Evolutionary conservation across 1,140 invertebrate genomes (phyloP), one percentile per base, ranked within the genome.

Genomic region (Dryas iulia): DNA sequence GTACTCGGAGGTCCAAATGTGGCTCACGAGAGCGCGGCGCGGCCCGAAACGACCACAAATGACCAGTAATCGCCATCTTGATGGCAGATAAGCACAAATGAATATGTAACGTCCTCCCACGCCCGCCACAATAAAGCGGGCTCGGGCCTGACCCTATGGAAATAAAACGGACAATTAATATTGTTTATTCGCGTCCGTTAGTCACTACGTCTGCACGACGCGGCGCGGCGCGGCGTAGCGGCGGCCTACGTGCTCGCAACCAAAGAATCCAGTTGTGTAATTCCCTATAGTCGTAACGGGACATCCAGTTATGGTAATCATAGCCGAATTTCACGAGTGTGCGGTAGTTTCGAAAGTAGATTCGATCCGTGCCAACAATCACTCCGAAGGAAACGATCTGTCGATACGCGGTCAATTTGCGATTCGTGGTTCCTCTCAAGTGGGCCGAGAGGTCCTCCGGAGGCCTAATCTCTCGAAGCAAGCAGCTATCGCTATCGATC

Each of bases 401-500:
- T 71, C 60, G 52, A 74, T 70, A 64, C 58, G 18, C 65, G 65
- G 56, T 63, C 68, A 65, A 74, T 54, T 56, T 71, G 59, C 65
- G 69, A 70, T 69, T 31, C 28, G 70, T 66, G 69, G 66, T 71
- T 69, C 64, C 66, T 59, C 60, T 52, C 64, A 23, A 35, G 33
- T 12, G 33, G 12, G 47, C n/a, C 66, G 59, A 5, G 62, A 59
- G 59, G 47, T 59, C 64, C 71, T 66, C 69, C 72, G 74, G 67
- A 76, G 77, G 77, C 81, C 85, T 89, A 86, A 86, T 89, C 85
- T 88, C 79, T 78, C 81, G 81, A 88, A 85, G 83, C 86, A 85
- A 90, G 88, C 82, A 88, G 83, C 78, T n/a, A 76, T 84, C n/a
- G n/a, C 84, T 91, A 91, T 91, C 87, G 89, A 91, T 90, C 87